These are phyloP conservation scores for Lamprologus sp. DNA, from an alignment of 2,113 vertebrate genomes.

Conservation along the genomic window DNA sequence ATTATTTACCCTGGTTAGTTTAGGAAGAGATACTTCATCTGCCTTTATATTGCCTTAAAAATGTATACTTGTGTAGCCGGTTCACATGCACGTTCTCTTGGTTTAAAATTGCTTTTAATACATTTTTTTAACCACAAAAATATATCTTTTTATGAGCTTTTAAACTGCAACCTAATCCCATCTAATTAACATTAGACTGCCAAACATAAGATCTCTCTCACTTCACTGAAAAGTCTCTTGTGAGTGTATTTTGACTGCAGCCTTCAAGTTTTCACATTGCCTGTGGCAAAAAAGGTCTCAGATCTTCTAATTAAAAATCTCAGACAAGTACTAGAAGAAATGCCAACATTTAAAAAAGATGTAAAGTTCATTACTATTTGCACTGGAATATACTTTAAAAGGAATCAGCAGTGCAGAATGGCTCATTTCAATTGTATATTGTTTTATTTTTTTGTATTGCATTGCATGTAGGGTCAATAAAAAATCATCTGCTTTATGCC, in stretches of 20 bases:
- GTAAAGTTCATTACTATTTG: not conserved
- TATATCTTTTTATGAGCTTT: not conserved
- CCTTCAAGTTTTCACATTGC: not conserved
- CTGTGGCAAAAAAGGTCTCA: not conserved
- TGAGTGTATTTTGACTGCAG: not conserved
- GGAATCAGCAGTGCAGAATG: not conserved
- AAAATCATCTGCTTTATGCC: not conserved
- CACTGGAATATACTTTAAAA: not conserved
- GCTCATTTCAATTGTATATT: not conserved
- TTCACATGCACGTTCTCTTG: not conserved
- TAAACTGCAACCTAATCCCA: not conserved
- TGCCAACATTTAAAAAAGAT: not conserved
- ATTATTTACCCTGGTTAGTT: not conserved
- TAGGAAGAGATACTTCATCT: not conserved
- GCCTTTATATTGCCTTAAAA: not conserved
- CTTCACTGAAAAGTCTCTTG: not conserved
- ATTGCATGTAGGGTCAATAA: not conserved
- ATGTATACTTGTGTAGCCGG: not conserved
- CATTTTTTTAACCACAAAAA: not conserved
- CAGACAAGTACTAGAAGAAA: not conserved
- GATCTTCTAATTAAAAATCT: not conserved
- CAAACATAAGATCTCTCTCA: not conserved
- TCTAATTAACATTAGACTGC: not conserved
- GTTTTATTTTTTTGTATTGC: not conserved
- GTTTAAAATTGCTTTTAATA: not conserved